Evolutionary conservation across 2,888 invertebrate genomes (phyloP), one percentile per base, ranked within the genome.

Genomic region (Ramazzottius varieornatus): DNA sequence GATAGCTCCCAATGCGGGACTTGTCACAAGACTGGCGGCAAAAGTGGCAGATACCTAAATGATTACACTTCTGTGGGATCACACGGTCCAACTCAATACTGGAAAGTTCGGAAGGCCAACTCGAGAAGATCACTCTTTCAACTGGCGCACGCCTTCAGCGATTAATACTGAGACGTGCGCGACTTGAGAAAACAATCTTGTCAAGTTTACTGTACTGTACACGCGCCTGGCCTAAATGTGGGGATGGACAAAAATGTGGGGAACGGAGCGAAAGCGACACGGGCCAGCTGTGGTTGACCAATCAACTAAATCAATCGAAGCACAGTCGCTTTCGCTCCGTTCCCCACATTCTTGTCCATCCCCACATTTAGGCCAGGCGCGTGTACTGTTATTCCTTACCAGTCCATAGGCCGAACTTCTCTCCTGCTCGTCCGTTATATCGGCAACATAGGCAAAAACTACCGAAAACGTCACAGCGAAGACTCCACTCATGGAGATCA

Each of bases 391-490:
- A 29, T 32, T 33, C 71, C 77, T 75, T 71, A 92, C 93, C 74
- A 93, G 81, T 66, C 94, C 94, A 78, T 96, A 96, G 8, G 94
- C 93, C 68, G 87, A 83, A 71, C 90, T 91, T 67, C 96, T 82
- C 76, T 94, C 92, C 73, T 86, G 87, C 73, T 94, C 91, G 71
- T 92, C 90, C 33, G 98, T 99, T 66, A 99, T 92, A 79, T 98
- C 98, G 46, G 98, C 96, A 69, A 98, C 98, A 79, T 98, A 99
- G 65, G 98, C 98, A 80, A 98, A 93, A 66, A 98, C 94, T 66
- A 98, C 94, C 71, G 93, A 93, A 80, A 98, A 98, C 64, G 98
- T 98, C 69, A 98, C 98, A 66, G 96, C 91, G 79, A 98, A 98
- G 70, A 96, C 86, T 68, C 98, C 98, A 71, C 92, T 93, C 76